Conservation (phyloP, 2,888 invertebrate species). For the Clunio marinus region DNA sequence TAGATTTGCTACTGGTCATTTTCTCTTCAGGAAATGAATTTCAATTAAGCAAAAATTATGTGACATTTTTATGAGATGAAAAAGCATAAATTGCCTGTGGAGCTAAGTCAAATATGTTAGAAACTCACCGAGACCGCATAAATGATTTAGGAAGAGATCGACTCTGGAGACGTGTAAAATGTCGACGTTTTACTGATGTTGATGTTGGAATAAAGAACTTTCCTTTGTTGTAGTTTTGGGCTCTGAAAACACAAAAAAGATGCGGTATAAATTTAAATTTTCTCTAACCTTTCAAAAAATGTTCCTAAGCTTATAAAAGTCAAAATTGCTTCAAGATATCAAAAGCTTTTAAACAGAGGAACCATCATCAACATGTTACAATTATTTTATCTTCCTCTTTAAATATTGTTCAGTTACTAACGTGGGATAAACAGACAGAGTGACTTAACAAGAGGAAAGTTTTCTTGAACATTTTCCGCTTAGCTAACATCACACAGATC, state of each 20-base stretch:
- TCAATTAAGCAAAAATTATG: slow-evolving; percentile 11
- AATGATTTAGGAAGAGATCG: slow-evolving; percentile 41
- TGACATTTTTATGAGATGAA: background rate
- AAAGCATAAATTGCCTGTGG: background rate
- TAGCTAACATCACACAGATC: no score
- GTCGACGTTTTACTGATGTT: background rate
- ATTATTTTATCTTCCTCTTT: no score
- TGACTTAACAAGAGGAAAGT: no score
- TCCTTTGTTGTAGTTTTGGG: slow-evolving; percentile 28
- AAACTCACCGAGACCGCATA: slow-evolving; percentile 40
- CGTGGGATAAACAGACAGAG: no score
- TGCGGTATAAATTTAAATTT: no score
- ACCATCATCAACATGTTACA: no score
- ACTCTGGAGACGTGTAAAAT: slow-evolving; percentile 36
- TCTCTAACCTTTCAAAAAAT: no score
- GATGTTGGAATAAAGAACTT: slow-evolving; percentile 27
- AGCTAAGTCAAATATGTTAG: background rate
- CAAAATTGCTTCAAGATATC: no score
- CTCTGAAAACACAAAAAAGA: slow-evolving; percentile 11
- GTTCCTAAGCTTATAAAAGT: no score
- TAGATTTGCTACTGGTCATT: background rate
- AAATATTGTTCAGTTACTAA: no score
- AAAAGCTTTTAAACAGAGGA: no score
- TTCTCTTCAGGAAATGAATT: background rate
- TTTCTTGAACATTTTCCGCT: no score